These are phyloP conservation scores for Rhabdomys pumilio DNA, from an alignment of 2,797 vertebrate species.

Conservation along the genomic window DNA sequence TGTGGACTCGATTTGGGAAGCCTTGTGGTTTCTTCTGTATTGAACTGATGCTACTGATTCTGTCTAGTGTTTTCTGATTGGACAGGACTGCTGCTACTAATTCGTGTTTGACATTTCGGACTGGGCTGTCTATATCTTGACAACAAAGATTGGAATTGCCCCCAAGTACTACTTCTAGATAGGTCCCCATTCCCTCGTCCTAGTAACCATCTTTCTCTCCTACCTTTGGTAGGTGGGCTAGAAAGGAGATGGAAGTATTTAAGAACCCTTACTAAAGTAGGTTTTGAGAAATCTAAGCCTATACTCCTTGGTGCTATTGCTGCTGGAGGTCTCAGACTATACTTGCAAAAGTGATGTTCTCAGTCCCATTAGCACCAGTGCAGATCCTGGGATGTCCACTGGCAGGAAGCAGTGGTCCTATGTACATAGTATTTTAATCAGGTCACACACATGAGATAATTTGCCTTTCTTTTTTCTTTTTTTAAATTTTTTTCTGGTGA, in stretches of 20 bases:
- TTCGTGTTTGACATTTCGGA: background rate
- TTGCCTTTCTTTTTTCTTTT: background rate
- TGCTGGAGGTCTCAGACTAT: background rate
- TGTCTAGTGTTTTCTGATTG: background rate
- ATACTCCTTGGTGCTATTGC: background rate
- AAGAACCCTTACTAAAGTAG: background rate
- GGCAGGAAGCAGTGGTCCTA: background rate
- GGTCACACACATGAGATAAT: background rate
- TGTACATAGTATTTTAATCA: background rate
- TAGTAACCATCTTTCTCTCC: background rate
- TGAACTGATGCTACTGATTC: background rate
- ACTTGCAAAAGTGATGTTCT: background rate
- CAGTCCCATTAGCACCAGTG: background rate
- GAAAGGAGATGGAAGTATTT: background rate
- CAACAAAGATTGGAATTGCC: background rate
- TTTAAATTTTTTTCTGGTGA: background rate
- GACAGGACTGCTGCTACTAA: background rate
- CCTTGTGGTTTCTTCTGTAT: background rate
- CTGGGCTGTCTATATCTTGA: background rate
- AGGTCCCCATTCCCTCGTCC: background rate
- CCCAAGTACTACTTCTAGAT: background rate
- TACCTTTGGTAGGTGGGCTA: background rate
- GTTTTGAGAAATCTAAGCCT: background rate
- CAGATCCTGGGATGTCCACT: too few relatives aligned
- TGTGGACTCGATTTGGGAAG: background rate